phyloP scores from a whole-genome alignment of 2,888 invertebrate species.

The Mechanitis mazaeus region DNA sequence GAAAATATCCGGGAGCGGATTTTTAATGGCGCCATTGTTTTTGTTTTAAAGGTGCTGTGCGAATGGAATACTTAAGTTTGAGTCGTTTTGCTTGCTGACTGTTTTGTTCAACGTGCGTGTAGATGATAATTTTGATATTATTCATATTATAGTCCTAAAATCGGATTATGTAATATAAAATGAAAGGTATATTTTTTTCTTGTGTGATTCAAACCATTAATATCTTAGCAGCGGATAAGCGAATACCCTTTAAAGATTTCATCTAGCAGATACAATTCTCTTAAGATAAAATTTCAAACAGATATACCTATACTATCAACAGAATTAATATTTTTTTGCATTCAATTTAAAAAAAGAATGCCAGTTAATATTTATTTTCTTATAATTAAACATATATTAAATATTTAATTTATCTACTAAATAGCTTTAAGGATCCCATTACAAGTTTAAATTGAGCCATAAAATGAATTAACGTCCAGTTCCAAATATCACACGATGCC shows the following conservation, averaged over 20 bases:
- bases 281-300: too few relatives aligned
- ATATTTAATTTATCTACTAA: constrained; percentile 25
- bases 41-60: constrained; percentile 73
- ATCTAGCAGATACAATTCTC: constrained; percentile 14
- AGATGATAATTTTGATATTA: constrained; percentile 30
- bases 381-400: constrained; percentile 22
- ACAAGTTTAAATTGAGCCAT: constrained; percentile 41
- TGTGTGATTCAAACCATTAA: neutral
- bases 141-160: constrained; percentile 14
- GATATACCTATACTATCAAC: too few relatives aligned
- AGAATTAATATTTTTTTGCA: too few relatives aligned
- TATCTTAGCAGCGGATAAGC: constrained; percentile 6
- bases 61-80: constrained; percentile 70
- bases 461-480: constrained; percentile 40
- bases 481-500: constrained; percentile 41
- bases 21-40: constrained; percentile 75
- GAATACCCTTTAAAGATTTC: constrained; percentile 21
- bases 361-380: constrained; percentile 10
- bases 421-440: constrained; percentile 28
- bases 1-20: constrained; percentile 74
- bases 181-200: too few relatives aligned
- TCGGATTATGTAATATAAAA: neutral
- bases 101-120: constrained; percentile 34
- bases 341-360: neutral
- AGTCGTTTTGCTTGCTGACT: constrained; percentile 43